Conservation (phyloP, 64 coral and sea anemone genomes). For the Astreopora myriophthalma region DNA sequence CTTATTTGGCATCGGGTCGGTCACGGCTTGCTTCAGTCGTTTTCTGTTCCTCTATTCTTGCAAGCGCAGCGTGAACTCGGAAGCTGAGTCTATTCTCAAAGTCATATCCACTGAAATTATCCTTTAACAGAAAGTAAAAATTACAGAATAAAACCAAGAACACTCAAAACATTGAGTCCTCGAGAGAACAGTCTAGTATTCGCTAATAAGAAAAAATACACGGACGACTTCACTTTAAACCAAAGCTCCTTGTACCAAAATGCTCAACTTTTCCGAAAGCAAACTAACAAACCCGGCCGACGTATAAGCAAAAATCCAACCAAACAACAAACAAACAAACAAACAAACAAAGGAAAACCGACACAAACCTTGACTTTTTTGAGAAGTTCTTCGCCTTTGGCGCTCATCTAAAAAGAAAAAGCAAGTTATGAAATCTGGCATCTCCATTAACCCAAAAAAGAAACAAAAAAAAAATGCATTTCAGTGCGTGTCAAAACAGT, state of each 20-base stretch:
- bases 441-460: not conserved
- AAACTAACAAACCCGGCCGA: too few relatives aligned
- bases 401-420: slow-evolving; percentile 60
- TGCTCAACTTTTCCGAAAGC: too few relatives aligned
- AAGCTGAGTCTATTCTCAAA: slow-evolving; percentile 92
- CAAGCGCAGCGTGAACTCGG: slow-evolving; percentile 88
- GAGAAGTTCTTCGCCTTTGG: slow-evolving; percentile 78
- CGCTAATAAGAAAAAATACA: too few relatives aligned
- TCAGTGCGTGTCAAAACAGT: too few relatives aligned
- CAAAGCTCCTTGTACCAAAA: not conserved
- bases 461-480: not conserved
- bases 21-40: not conserved
- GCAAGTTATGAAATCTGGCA: not conserved
- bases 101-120: slow-evolving; percentile 89
- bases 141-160: not conserved
- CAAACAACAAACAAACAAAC: not conserved
- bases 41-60: slow-evolving; percentile 84
- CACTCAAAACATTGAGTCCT: not conserved
- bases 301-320: too few relatives aligned
- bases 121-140: slow-evolving; percentile 26
- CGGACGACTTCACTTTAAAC: too few relatives aligned
- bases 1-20: not conserved
- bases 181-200: too few relatives aligned
- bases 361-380: slow-evolving; percentile 80
- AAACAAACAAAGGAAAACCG: not conserved